Conservation (phyloP, 1,140 invertebrate species). For the Aradophagus sp. region DNA sequence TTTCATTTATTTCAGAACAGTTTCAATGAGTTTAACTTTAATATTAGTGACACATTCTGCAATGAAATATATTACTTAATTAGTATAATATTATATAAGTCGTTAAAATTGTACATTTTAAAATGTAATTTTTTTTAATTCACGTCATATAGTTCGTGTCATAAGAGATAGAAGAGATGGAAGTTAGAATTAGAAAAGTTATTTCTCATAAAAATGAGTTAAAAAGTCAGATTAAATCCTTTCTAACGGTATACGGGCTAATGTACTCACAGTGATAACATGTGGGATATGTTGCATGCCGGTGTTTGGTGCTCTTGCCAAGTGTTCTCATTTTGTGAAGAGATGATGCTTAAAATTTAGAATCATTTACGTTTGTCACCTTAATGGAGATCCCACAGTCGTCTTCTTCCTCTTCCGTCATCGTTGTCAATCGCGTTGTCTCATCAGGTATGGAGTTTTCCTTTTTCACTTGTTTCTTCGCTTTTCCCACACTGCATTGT, state of each 20-base stretch:
- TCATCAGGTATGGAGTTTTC: slow-evolving; percentile 66
- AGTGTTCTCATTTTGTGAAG: slow-evolving; percentile 64
- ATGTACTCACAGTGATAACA: slow-evolving; percentile 68
- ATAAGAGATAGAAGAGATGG: too few species aligned
- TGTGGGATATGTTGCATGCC: slow-evolving; percentile 69
- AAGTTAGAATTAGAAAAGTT: too few species aligned
- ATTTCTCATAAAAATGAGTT: too few species aligned
- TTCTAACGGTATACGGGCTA: slow-evolving; percentile 35
- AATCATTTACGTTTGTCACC: slow-evolving; percentile 74
- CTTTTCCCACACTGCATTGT: slow-evolving; percentile 62
- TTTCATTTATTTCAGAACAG: too few species aligned
- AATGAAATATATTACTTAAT: too few species aligned
- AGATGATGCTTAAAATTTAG: slow-evolving; percentile 70
- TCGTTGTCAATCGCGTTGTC: slow-evolving; percentile 70
- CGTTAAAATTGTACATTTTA: too few species aligned
- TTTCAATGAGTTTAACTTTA: too few species aligned
- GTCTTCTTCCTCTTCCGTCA: slow-evolving; percentile 76
- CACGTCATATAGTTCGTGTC: too few species aligned
- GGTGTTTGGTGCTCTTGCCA: slow-evolving; percentile 70
- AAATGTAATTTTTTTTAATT: too few species aligned
- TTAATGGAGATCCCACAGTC: slow-evolving; percentile 78
- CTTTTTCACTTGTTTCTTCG: slow-evolving; percentile 69
- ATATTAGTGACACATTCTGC: too few species aligned
- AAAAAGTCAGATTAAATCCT: too few species aligned
- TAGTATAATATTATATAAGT: too few species aligned